Evolutionary conservation across 2,888 invertebrate genomes (phyloP), one percentile per base, ranked within the genome.

Genomic region (Reticulitermes lucifugus): DNA sequence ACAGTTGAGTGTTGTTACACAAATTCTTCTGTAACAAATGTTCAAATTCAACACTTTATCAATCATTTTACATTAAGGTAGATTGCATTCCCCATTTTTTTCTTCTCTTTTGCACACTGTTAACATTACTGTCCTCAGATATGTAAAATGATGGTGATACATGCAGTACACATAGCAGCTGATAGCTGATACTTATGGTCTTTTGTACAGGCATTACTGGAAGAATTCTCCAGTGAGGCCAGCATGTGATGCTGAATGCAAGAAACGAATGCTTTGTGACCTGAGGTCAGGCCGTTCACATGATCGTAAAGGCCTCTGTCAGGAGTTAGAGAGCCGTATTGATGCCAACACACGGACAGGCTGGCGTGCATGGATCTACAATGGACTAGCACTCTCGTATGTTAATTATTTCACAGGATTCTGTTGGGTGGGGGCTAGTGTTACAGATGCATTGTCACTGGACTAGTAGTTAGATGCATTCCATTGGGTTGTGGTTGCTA

Each of bases 291-390:
- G 97, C 0, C 93, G 96, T 80, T 97, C 97, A 83, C 97, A 97
- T 90, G 97, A 97, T 90, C 93, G 97, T 7, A 96, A 95, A 89
- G 94, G 94, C 85, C 93, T 97, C 86, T 97, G 97, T 90, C 95
- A 96, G 86, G 95, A 94, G 88, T 94, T 97, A 59, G 97, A 97
- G 89, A 96, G 96, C 29, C 94, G 96, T 88, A 96, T 97, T 88
- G 96, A 97, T 90, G 95, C 95, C 85, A 93, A 95, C 21, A 92
- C 95, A 14, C 94, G 94, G 85, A 95, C 95, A 86, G 95, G 95
- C 0, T 97, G 97, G 97, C 94, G 94, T 87, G 95, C 96, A 14
- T 97, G 97, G 97, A 93, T 97, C 88, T 97, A 96, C 91, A 96
- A 96, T 88, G 96, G 97, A 88, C 92, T 97, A 85, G 95, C 96